phyloP scores from a whole-genome alignment of 2,797 vertebrate genomes.

The Eremophila alpestris region DNA sequence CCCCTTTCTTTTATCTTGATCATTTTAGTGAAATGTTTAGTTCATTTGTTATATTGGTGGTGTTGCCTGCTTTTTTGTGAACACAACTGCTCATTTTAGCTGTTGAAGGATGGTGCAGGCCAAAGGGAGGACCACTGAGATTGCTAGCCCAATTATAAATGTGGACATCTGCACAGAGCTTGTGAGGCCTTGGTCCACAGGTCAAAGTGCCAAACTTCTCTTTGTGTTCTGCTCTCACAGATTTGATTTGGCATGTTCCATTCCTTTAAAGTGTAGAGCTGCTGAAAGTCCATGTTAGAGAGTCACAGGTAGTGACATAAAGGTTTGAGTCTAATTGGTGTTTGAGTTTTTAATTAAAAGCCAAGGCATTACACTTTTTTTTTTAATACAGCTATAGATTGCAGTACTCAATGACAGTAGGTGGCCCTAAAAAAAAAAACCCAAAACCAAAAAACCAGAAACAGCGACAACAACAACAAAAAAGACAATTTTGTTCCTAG shows the following conservation, averaged over 20 bases:
- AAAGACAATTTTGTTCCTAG: slow-evolving; percentile 27
- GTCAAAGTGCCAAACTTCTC: not conserved
- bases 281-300: not conserved
- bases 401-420: not conserved
- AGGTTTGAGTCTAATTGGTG: not conserved
- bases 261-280: not conserved
- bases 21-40: not conserved
- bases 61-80: not conserved
- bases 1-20: not conserved
- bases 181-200: accelerated
- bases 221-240: not conserved
- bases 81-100: not conserved
- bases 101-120: not conserved
- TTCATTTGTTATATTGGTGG: not conserved
- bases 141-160: not conserved
- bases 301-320: not conserved
- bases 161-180: not conserved
- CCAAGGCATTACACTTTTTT: not conserved
- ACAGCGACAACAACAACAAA: not conserved
- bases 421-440: not conserved
- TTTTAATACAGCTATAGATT: not conserved
- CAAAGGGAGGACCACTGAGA: not conserved
- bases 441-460: not conserved
- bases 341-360: not conserved
- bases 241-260: not conserved